phyloP scores from a whole-genome alignment of 2,113 vertebrate species.

The Microtus pennsylvanicus region DNA sequence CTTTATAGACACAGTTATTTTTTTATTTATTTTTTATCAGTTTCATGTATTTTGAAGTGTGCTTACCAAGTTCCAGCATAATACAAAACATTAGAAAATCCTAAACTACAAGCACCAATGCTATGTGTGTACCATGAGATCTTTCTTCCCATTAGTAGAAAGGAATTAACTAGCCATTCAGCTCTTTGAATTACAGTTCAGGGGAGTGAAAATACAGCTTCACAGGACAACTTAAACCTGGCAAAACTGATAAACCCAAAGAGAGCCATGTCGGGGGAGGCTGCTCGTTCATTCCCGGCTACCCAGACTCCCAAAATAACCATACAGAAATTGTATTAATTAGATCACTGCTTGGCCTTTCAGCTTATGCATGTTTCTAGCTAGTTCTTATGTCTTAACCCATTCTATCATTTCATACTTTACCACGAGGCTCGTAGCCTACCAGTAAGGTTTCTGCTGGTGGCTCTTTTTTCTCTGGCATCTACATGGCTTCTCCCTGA shows the following conservation, averaged over 20 bases:
- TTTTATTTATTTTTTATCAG: not conserved
- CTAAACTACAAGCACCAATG: not conserved
- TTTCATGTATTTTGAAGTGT: not conserved
- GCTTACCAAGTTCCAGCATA: not conserved
- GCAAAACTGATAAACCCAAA: not conserved
- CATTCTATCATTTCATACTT: too few species aligned
- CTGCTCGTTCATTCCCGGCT: too few species aligned
- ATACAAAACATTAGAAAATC: not conserved
- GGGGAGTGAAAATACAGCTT: not conserved
- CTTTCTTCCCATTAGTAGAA: not conserved
- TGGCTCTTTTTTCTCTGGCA: too few species aligned
- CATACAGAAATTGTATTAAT: too few species aligned
- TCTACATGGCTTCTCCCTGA: too few species aligned
- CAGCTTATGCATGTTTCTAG: too few species aligned
- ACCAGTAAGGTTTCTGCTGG: too few species aligned
- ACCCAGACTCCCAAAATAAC: too few species aligned
- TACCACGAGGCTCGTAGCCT: too few species aligned
- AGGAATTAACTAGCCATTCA: fast-evolving
- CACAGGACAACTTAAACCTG: not conserved
- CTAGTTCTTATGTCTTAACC: too few species aligned
- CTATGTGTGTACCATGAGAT: not conserved
- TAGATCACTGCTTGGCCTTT: too few species aligned
- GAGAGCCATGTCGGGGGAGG: not conserved
- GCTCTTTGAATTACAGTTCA: not conserved
- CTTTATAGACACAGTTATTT: not conserved